Base-by-base conservation (phyloP, 1,140 invertebrate species). In the Atta texana region DNA sequence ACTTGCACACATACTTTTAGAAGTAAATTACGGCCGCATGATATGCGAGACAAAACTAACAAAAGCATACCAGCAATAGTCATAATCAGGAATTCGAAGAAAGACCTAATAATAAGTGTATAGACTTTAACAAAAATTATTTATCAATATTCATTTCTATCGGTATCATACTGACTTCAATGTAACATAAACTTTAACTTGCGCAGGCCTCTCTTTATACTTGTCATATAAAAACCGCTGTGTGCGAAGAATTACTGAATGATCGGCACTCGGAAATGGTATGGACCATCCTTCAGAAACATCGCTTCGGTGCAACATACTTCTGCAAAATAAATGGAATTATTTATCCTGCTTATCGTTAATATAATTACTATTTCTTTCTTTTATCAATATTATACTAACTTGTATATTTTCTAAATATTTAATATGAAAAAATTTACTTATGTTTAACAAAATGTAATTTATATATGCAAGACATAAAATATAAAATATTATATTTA, bases 181-280 rank as follows among this genome's bases (percentile, higher is more conserved):
- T 3, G 94, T 95, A 2, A 97, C 64, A 92, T 98, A 98, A 1
- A 96, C 96, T 66, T 96, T 95, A 91, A 97, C 94, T 93, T 97
- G 97, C 3, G 96, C 95, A 1, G 98, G 98, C 24, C 97, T 96
- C 88, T 97, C 96, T 72, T 97, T 96, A 12, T 97, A 96, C 4
- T 96, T 94, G 39, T 97, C 96, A 91, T 97, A 97, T 3, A 97
- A 96, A 92, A 96, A 97, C 64, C 97, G 96, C 90, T 99, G 98
- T 1, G 98, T 97, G 31, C 98, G 96, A 75, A 96, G 92, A 4
- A 97, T 96, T 10, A 99, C 97, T 8, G 97, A 97, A 80, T 96
- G 96, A 95, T 99, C 98, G 31, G 97, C 96, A 10, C 98, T 97
- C 0, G 96, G 96, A 94, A 99, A 99, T 16, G 97, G 96, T 1